Evolutionary conservation across 35 echinoderm and acorn worm species (phyloP), one percentile per base, ranked within the genome.

Genomic region (Antedon bifida): DNA sequence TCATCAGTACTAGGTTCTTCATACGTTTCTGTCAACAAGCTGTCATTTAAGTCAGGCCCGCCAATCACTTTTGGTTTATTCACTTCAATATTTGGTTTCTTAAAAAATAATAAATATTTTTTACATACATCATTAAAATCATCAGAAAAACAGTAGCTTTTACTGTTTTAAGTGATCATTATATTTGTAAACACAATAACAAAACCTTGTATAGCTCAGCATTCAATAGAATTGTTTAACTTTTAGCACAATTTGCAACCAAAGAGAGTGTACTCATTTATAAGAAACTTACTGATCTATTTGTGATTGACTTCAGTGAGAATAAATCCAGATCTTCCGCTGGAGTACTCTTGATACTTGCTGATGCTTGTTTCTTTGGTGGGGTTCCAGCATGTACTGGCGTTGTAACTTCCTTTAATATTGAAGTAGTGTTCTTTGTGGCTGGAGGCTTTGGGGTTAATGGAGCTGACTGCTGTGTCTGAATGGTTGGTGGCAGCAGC

Each of bases 1-100:
- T 96, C 90, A 51, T 92, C 94, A 74, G 83, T 36, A 14, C 84
- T 86, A 0, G 94, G 90, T 83, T 76, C 87, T 16, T 85, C 89
- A 86, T 90, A 97, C 21, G 77, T 86, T 32, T 89, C 88, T 10
- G 83, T 88, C 13, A 34, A 74, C 42, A 88, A 12, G 32, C 85
- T 86, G 30, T 86, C 82, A 30, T 97, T 77, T 30, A 89, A 35
- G 30, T 89, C 32, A 33, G 75, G 75, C 7, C 82, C 87, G 21
- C 21, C 78, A 33, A 79, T 84, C 36, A 75, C 78, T 11, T 31
- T 84, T 39, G 78, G 34, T n/a, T 89, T 84, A 10, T 45, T 80
- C 13, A 45, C 77, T 17, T 31, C 32, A 29, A 10, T 36, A 44
- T 88, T 42, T 42, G 14, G 14, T 78, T 30, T 30, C 30, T 31